Base-by-base conservation (phyloP, 2,888 invertebrate species). In the Drosophila hamatofila region DNA sequence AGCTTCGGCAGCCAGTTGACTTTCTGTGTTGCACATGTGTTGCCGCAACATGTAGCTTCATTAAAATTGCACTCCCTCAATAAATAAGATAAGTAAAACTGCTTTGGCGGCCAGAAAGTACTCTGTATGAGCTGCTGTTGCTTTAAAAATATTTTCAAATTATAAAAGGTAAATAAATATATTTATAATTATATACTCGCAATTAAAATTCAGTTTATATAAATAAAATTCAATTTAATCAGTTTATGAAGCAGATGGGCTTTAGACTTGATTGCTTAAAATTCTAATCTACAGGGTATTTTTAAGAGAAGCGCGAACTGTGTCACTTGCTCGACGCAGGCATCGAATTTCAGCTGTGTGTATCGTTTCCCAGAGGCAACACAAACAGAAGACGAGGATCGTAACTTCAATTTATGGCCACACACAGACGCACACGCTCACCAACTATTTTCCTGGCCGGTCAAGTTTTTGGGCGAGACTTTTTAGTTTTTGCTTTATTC, bases 11-110 rank as follows among this genome's bases (percentile, higher is more conserved):
- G 55, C 55, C 63, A 57, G 75, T 62, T 46, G 48, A 27, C 12
- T 54, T 42, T 49, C 39, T 61, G 23, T 27, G 41, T 65, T 64
- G 25, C 42, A 86, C 89, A 89, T 89, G 79, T 87, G 89, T 72
- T 84, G 72, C 66, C 30, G 62, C 88, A 87, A 77, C 81, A 83
- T 79, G 75, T 86, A 77, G 81, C 80, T 79, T 87, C 81, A 83
- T 83, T 87, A 77, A 73, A 65, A 67, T 52, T 35, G 39, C 44
- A 18, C 18, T 18, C 54, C 23, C 14, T 37, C 37, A 5, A 54
- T 61, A 55, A 57, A 39, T 21, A 46, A 16, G n/a, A 46, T 1
- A 35, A 51, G 52, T 52, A 52, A 52, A 52, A 52, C 23, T 37
- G 37, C n/a, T 37, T 16, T 25, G 25, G 18, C 54, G 39, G 27